A percentile compares a stretch with the other conserved stretches of the same genome.
Conservation (phyloP, 2,797 vertebrate genomes). For the Schizopygopsis pylzovi region DNA sequence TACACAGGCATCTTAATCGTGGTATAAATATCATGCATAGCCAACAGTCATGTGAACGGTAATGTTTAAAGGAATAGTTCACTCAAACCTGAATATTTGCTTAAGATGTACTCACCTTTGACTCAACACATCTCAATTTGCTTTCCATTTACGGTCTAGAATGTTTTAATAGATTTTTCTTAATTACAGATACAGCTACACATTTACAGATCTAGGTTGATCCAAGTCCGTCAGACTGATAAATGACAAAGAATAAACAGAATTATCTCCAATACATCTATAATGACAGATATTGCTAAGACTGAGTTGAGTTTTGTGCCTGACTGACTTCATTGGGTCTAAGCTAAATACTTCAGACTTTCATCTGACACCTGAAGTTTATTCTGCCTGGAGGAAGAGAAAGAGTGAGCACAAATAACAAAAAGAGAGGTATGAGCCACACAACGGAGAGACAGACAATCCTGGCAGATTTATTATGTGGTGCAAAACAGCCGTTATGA, state of each 20-base stretch:
- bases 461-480: slow-evolving; percentile 28
- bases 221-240: not conserved
- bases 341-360: slow-evolving; percentile 37
- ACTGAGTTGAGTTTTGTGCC: not conserved
- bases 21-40: not conserved
- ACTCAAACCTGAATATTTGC: not conserved
- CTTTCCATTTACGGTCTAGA: not conserved
- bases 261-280: not conserved
- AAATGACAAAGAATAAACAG: not conserved
- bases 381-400: not conserved
- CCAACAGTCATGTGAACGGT: not conserved
- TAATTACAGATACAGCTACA: not conserved
- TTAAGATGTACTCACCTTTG: too few relatives aligned
- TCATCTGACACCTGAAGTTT: slow-evolving; percentile 20
- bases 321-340: slow-evolving; percentile 26
- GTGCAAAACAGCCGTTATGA: slow-evolving; percentile 22
- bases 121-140: not conserved
- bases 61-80: not conserved
- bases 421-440: slow-evolving; percentile 8
- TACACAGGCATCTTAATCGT: not conserved
- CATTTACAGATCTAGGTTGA: not conserved
- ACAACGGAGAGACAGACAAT: slow-evolving; percentile 9
- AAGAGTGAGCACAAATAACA: slow-evolving; percentile 14
- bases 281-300: not conserved
- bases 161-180: not conserved